Evolutionary conservation across 2,888 invertebrate genomes (phyloP).

Genomic region (Lamellibrachia satsuma): DNA sequence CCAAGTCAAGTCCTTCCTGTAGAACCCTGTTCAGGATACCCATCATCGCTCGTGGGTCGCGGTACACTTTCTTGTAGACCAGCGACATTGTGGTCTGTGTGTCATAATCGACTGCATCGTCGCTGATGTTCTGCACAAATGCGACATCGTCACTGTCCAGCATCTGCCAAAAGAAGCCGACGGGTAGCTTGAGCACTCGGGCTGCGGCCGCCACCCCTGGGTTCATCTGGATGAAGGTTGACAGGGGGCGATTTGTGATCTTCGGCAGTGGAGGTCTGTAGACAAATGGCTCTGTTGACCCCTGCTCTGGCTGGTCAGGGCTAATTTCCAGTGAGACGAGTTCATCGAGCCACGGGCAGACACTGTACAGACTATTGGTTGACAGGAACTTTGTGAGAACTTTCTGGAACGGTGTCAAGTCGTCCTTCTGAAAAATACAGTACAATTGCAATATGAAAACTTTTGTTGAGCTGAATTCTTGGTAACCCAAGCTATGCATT

Average conservation of each 20-base stretch:
- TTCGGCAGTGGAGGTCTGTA: slow-evolving; percentile 56
- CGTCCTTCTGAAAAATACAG: slow-evolving; percentile 45
- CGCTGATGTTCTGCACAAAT: slow-evolving; percentile 40
- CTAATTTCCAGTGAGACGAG: slow-evolving; percentile 52
- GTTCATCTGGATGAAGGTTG: slow-evolving; percentile 55
- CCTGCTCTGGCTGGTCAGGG: slow-evolving; percentile 34
- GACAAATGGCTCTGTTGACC: slow-evolving; percentile 36
- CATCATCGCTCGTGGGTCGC: slow-evolving; percentile 54
- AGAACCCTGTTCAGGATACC: slow-evolving; percentile 55
- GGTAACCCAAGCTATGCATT: too few relatives aligned
- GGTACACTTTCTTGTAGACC: slow-evolving; percentile 53
- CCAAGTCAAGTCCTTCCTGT: slow-evolving; percentile 57
- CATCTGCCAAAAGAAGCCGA: slow-evolving; percentile 62
- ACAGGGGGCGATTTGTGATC: slow-evolving; percentile 57
- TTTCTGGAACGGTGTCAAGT: slow-evolving; percentile 48
- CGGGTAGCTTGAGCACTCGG: slow-evolving; percentile 53
- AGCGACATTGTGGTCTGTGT: slow-evolving; percentile 59
- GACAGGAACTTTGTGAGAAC: slow-evolving; percentile 54
- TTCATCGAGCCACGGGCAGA: slow-evolving; percentile 56
- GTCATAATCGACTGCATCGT: slow-evolving; percentile 47
- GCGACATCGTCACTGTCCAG: slow-evolving; percentile 56
- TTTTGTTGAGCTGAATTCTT: too few relatives aligned
- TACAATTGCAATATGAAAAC: too few relatives aligned
- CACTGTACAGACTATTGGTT: slow-evolving; percentile 53
- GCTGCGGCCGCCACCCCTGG: slow-evolving; percentile 48